A percentile compares a stretch with the other conserved stretches of the same genome.
Conservation (phyloP, 2,113 vertebrate species). For the Tetraodon nigroviridis region DNA sequence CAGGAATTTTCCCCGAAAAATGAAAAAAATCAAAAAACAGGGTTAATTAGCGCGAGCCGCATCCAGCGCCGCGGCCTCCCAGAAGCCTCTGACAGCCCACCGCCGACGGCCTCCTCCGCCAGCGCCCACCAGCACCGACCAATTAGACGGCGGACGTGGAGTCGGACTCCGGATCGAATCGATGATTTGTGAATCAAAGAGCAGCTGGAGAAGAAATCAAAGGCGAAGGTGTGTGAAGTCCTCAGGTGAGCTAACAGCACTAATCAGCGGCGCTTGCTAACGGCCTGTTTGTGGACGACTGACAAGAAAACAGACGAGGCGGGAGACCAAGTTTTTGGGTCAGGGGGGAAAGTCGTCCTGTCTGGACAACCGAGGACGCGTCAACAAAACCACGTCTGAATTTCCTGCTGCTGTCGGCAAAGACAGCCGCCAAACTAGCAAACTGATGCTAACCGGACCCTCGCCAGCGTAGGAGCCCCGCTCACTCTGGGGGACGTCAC, state of each 20-base stretch:
- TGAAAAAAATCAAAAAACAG: conserved; percentile 10
- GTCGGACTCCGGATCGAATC: background rate
- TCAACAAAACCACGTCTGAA: background rate
- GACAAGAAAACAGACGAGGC: background rate
- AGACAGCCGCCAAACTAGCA: too few relatives aligned
- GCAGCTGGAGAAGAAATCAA: background rate
- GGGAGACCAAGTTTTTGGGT: background rate
- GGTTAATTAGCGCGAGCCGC: conserved; percentile 23
- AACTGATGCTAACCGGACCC: too few relatives aligned
- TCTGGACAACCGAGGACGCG: background rate
- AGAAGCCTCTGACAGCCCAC: background rate
- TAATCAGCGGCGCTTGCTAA: background rate
- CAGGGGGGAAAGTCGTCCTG: background rate
- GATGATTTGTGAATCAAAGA: conserved; percentile 1
- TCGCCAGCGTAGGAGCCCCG: too few relatives aligned
- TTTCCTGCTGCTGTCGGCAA: too few relatives aligned
- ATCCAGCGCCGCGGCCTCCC: background rate
- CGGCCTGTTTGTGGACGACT: background rate
- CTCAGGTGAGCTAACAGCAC: background rate
- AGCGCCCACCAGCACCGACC: background rate
- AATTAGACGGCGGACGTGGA: background rate
- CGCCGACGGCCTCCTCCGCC: background rate
- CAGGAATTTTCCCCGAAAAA: conserved; percentile 23
- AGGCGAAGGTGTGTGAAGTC: background rate
- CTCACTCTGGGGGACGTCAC: too few relatives aligned